A percentile compares a stretch with the other conserved stretches of the same genome.
Evolutionary conservation across 2,888 invertebrate genomes (phyloP).

Genomic region (Tineola bisselliella): DNA sequence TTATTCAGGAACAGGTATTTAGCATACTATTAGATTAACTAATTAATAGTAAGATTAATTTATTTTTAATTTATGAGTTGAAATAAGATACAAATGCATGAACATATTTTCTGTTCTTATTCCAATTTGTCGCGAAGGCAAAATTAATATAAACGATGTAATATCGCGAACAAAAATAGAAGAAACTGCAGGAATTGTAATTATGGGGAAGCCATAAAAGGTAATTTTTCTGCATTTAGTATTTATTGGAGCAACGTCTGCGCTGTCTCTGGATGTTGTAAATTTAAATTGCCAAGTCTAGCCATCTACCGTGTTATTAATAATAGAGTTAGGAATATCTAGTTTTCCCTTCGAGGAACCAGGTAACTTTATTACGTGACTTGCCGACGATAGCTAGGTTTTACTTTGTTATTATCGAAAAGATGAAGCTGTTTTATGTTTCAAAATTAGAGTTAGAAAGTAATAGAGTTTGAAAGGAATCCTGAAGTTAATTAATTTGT

Average conservation of each 20-base stretch:
- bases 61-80: no score
- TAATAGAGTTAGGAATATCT: background rate
- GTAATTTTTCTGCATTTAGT: background rate
- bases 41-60: no score
- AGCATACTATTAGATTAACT: background rate
- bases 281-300: conserved; percentile 1
- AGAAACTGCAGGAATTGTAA: background rate
- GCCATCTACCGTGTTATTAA: background rate
- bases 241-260: conserved; percentile 1
- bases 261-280: background rate
- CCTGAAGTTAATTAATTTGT: no score
- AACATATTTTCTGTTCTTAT: no score
- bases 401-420: background rate
- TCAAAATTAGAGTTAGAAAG: no score
- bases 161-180: no score
- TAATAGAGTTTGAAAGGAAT: no score
- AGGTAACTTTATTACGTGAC: conserved; percentile 1
- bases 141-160: no score
- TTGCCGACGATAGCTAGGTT: background rate
- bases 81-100: no score
- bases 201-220: background rate
- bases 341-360: background rate
- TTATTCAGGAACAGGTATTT: background rate
- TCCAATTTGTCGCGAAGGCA: no score
- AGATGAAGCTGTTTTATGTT: no score